Conservation (phyloP, 2,797 vertebrate genomes). For the Rhinophrynus dorsalis region DNA sequence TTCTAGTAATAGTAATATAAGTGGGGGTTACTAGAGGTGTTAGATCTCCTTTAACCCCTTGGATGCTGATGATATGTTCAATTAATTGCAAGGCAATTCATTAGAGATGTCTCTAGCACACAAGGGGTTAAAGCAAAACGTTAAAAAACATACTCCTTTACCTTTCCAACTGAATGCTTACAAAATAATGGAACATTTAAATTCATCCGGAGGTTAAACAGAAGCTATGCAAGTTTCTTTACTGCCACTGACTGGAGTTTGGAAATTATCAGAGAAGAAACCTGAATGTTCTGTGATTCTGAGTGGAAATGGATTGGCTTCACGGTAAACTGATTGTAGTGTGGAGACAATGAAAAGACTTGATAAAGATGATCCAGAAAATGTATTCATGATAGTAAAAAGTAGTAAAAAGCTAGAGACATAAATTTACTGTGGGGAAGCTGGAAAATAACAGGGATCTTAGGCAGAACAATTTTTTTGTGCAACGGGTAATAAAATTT, state of each 20-base stretch:
- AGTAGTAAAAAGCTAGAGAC: constrained; percentile 17
- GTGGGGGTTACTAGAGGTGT: too few species aligned
- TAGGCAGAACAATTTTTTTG: constrained; percentile 27
- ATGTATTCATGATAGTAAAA: constrained; percentile 36
- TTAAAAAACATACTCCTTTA: too few species aligned
- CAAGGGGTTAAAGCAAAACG: too few species aligned
- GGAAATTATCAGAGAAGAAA: constrained; percentile 5
- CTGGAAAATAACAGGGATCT: constrained; percentile 18
- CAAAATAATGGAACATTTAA: background rate
- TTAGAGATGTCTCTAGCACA: too few species aligned
- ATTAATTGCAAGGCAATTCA: too few species aligned
- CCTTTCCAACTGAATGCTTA: too few species aligned
- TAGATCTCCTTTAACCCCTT: too few species aligned
- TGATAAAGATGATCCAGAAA: constrained; percentile 33
- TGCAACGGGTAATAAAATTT: constrained; percentile 31
- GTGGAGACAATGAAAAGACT: constrained; percentile 15
- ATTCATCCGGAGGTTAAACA: background rate
- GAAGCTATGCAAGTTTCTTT: background rate
- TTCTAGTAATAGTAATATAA: too few species aligned
- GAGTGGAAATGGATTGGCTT: constrained; percentile 13
- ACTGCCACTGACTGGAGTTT: background rate
- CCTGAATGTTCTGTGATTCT: background rate
- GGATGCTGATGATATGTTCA: too few species aligned
- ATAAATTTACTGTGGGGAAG: constrained; percentile 37
- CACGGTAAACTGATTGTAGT: constrained; percentile 32